Conservation (phyloP, 2,888 invertebrate species). For the Hydriomena furcata region DNA sequence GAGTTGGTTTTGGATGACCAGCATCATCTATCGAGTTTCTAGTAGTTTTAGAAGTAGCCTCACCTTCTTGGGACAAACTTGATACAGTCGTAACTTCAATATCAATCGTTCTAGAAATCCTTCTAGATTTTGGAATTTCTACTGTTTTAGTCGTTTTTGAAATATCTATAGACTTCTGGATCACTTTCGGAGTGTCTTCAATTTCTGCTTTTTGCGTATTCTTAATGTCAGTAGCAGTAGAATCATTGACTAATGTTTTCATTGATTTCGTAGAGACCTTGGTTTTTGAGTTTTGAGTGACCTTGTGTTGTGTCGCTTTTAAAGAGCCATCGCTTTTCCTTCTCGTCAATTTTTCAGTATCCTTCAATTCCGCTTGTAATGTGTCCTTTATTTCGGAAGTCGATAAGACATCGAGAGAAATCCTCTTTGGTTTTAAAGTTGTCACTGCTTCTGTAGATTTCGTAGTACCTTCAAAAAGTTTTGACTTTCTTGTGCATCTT, state of each 20-base stretch:
- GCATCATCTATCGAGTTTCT: not conserved
- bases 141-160: too few relatives aligned
- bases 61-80: not conserved
- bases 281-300: not conserved
- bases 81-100: not conserved
- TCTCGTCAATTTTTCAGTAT: not conserved
- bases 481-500: conserved; percentile 5
- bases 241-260: conserved; percentile 1
- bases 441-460: not conserved
- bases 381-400: not conserved
- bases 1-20: not conserved
- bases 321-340: not conserved
- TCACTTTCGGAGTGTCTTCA: not conserved
- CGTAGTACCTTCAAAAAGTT: not conserved
- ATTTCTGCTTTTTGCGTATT: not conserved
- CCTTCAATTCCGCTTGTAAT: not conserved
- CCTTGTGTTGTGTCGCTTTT: not conserved
- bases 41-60: not conserved
- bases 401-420: not conserved
- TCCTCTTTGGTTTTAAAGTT: not conserved
- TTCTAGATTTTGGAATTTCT: not conserved
- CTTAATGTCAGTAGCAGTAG: not conserved
- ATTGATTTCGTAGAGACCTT: not conserved
- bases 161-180: not conserved
- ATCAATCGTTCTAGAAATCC: conserved; percentile 1